Evolutionary conservation across 2,113 vertebrate species (phyloP), one percentile per base, ranked within the genome.

Genomic region (Mirounga angustirostris): DNA sequence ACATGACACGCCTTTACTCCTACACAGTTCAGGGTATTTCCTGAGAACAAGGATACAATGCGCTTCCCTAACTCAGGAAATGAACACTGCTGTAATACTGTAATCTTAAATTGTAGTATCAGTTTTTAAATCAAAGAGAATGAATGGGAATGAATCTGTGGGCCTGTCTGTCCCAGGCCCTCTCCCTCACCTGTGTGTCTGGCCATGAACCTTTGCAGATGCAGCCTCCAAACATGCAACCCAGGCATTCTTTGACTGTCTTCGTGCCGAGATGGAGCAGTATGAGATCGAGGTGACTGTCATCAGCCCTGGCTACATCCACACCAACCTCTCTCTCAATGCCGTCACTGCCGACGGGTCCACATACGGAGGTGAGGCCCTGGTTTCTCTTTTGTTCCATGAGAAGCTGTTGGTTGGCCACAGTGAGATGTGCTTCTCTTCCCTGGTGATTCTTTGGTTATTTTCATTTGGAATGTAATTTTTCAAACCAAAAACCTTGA

Each of bases 221-320:
- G 99, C 99, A 8, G 99, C 99, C 28, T 99, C 99, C 4, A 99
- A 99, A 88, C 99, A 99, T 0, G 99, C 99, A 7, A 99, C 99
- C 61, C 99, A 99, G 98, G 99, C 99, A 7, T 99, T 99, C 98
- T 99, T 99, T 28, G 99, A 99, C 97, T 99, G 99, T 30, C 98
- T 99, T 14, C 99, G 99, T 43, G 99, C 99, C 0, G 99, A 99
- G 98, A 97, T 99, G 0, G 98, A 99, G 54, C 98, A 98, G 94
- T 98, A 99, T 0, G 98, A 98, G 54, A 98, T 99, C 0, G 95
- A 98, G 0, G 99, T 99, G 98, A 99, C 99, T 0, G 99, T 99
- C 5, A 96, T 99, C 97, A 99, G 99, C 95, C 99, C 99, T 0
- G 99, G 99, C 0, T 99, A 99, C 98, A 99, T 99, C 95, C 98